phyloP scores from a whole-genome alignment of 2,113 vertebrate genomes.

The Tiliqua scincoides region DNA sequence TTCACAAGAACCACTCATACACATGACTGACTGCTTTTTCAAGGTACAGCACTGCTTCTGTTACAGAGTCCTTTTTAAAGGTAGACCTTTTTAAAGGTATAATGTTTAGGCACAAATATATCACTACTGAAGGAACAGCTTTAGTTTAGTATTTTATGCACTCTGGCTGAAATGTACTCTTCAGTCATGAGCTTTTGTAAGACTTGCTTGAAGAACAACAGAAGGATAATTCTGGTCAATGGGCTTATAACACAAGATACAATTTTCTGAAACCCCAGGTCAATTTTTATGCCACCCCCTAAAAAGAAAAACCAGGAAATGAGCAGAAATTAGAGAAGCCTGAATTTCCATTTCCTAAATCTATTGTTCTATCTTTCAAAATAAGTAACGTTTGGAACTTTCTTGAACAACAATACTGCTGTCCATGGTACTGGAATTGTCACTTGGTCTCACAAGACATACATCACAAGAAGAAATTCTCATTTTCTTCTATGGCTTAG shows the following conservation, averaged over 20 bases:
- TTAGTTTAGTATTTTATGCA: background rate
- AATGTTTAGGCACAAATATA: background rate
- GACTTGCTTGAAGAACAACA: background rate
- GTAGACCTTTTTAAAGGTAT: no score
- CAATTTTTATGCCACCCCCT: background rate
- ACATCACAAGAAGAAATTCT: background rate
- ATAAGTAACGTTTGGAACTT: background rate
- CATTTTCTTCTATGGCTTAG: background rate
- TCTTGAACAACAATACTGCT: slow-evolving; percentile 16
- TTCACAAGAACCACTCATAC: no score
- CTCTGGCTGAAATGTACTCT: background rate
- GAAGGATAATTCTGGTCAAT: background rate
- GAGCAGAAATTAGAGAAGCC: background rate
- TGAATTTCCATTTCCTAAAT: background rate
- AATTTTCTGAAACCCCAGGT: background rate
- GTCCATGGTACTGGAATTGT: slow-evolving; percentile 30
- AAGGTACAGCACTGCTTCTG: background rate
- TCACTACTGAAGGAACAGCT: background rate
- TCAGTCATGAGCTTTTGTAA: background rate
- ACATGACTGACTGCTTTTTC: no score
- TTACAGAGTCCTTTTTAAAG: no score
- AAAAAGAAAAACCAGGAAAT: background rate
- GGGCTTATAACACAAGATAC: background rate
- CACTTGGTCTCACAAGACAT: background rate
- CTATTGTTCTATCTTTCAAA: background rate